Evolutionary conservation across 2,113 vertebrate genomes (phyloP), one percentile per base, ranked within the genome.

Genomic region (Cyprinodon tularosa): DNA sequence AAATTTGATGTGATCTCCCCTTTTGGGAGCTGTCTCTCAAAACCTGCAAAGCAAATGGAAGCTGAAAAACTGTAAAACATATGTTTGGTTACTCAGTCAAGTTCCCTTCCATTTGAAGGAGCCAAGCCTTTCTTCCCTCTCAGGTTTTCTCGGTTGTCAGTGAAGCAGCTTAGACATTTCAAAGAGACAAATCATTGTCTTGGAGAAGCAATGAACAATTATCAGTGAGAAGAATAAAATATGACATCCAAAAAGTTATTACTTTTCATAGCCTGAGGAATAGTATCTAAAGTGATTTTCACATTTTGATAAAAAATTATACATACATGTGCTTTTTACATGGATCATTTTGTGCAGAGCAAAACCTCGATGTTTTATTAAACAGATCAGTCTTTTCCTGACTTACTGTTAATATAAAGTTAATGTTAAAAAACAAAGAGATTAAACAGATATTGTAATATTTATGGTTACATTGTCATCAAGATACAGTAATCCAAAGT

Each of bases 321-420:
- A 36, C 74, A 77, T 53, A 61, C 61, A 47, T 81, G 29, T 29
- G 29, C 29, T 29, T 29, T 64, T 47, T 29, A 53, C 40, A 68
- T 53, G 74, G 38, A 85, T 77, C 5, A 59, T 81, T 75, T 74
- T 68, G 57, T 67, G 29, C 42, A 20, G 20, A 57, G 37, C 67
- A 62, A 78, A 71, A 67, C 53, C 8, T 72, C 66, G 20, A 71
- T 73, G 67, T 76, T 88, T 89, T 81, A 82, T 77, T 84, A 61
- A 92, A 81, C 6, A 3, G 37, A 82, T 82, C 71, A 81, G 83
- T 83, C 47, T 69, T 81, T 89, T 77, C 42, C 11, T 78, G 29
- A 29, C 29, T 29, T 29, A 77, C 66, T 77, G 71, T 68, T 73
- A 66, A 84, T 65, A 36, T 50, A 36, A 57, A 66, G 50, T 74